phyloP scores from a whole-genome alignment of 2,113 vertebrate species.

The Xenotilapia caudafasciata region DNA sequence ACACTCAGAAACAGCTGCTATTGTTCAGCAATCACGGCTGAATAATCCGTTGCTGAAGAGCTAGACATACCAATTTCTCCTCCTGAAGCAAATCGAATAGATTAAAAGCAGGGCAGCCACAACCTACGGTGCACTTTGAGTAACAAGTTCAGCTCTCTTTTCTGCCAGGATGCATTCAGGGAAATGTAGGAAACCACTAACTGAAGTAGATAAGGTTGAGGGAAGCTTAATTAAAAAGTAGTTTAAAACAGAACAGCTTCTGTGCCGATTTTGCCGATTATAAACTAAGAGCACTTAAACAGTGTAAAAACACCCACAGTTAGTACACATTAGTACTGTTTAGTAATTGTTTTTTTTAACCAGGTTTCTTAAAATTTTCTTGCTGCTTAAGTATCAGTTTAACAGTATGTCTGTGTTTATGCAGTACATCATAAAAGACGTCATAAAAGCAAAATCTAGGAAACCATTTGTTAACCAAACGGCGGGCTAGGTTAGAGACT shows the following conservation, averaged over 20 bases:
- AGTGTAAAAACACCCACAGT: background rate
- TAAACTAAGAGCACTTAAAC: background rate
- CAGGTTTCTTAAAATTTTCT: background rate
- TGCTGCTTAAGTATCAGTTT: background rate
- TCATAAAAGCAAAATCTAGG: background rate
- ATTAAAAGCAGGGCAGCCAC: background rate
- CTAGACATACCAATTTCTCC: background rate
- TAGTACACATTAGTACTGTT: background rate
- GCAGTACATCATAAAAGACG: background rate
- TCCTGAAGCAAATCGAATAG: background rate
- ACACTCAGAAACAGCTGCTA: background rate
- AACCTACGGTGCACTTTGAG: background rate
- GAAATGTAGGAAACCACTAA: background rate
- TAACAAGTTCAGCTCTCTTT: background rate
- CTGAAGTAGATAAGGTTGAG: background rate
- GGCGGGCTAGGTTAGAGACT: fast-evolving
- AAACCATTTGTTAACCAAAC: background rate
- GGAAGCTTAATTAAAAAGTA: background rate
- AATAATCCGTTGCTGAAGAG: background rate
- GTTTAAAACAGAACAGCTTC: background rate
- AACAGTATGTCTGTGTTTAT: background rate
- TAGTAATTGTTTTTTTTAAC: background rate
- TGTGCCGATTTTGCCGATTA: background rate
- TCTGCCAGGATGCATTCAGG: background rate
- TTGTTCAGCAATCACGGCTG: background rate